Evolutionary conservation across 2,888 invertebrate species (phyloP).

Genomic region (Nemotelus pantherinus): DNA sequence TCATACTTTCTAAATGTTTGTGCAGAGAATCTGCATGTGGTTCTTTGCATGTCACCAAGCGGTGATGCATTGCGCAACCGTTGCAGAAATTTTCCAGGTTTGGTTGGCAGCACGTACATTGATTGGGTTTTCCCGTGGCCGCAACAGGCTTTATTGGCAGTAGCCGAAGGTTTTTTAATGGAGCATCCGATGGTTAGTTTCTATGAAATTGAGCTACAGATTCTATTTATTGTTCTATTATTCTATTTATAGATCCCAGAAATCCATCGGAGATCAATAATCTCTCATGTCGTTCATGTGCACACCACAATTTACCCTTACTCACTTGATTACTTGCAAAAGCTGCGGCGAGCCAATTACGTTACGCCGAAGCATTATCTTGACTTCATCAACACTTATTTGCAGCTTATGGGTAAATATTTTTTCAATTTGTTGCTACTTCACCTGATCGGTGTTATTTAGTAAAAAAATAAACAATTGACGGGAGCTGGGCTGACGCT

Average conservation of each 20-base stretch:
- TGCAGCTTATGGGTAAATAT: slow-evolving; percentile 73
- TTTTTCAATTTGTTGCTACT: slow-evolving; percentile 4
- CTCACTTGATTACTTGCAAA: slow-evolving; percentile 76
- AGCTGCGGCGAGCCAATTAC: slow-evolving; percentile 82
- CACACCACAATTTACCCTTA: slow-evolving; percentile 80
- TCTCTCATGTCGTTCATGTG: slow-evolving; percentile 87
- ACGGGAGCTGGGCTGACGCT: too few relatives aligned
- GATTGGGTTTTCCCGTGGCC: slow-evolving; percentile 97
- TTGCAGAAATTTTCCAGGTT: slow-evolving; percentile 90
- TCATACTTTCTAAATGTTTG: slow-evolving; percentile 81
- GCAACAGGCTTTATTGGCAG: slow-evolving; percentile 85
- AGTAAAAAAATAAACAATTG: too few relatives aligned
- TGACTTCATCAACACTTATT: slow-evolving; percentile 84
- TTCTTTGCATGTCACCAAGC: slow-evolving; percentile 88
- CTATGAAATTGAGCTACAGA: background rate
- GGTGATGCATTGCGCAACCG: slow-evolving; percentile 83
- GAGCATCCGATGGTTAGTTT: slow-evolving; percentile 69
- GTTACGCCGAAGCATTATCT: slow-evolving; percentile 93
- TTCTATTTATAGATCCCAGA: slow-evolving; percentile 70
- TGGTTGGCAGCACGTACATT: slow-evolving; percentile 91
- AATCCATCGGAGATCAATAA: slow-evolving; percentile 74
- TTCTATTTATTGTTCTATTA: background rate
- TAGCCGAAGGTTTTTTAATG: slow-evolving; percentile 84
- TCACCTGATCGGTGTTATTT: background rate
- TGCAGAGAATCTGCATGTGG: slow-evolving; percentile 87